Evolutionary conservation across 2,797 vertebrate genomes (phyloP), one percentile per base, ranked within the genome.

Genomic region (Rhabdomys pumilio): DNA sequence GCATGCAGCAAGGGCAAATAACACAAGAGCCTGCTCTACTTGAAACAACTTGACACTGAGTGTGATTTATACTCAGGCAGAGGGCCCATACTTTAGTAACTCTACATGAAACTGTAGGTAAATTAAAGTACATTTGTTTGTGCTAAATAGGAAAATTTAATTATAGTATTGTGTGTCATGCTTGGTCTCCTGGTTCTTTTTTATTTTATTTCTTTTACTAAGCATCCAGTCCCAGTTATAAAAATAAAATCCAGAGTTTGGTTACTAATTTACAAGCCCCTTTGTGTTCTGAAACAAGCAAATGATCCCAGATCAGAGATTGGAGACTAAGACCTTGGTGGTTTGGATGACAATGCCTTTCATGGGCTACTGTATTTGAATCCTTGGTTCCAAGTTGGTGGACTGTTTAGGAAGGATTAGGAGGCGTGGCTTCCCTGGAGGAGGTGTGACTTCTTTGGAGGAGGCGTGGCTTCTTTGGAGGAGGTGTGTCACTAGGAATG

Each of bases 111-210:
- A 95, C 79, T 83, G 63, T 47, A 34, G 38, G 69, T 63, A 85
- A 95, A 87, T 59, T 82, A 90, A 73, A 24, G 47, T 14, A 26
- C 22, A 53, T 86, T 96, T 15, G 88, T 94, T 95, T 92, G 3
- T 76, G 61, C 47, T 86, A 77, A 86, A n/a, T 81, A 53, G 76
- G 26, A 93, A 93, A 94, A 90, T 67, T 26, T 88, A 75, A 72
- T 69, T 76, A 63, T n/a, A 50, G 1, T 29, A 75, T 47, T 88
- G 10, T 86, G 13, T 24, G 65, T 69, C 57, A 50, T 34, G 59
- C 17, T 72, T 94, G 8, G 61, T 61, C 80, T 85, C 24, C 24
- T 22, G 15, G 1, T 83, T 82, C 86, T 31, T 50, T 31, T 53
- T 38, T 67, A 55, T 80, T 92, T 86, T 95, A 47, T 84, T 94